Evolutionary conservation across 2,113 vertebrate genomes (phyloP), one percentile per base, ranked within the genome.

Genomic region (Columbina picui): DNA sequence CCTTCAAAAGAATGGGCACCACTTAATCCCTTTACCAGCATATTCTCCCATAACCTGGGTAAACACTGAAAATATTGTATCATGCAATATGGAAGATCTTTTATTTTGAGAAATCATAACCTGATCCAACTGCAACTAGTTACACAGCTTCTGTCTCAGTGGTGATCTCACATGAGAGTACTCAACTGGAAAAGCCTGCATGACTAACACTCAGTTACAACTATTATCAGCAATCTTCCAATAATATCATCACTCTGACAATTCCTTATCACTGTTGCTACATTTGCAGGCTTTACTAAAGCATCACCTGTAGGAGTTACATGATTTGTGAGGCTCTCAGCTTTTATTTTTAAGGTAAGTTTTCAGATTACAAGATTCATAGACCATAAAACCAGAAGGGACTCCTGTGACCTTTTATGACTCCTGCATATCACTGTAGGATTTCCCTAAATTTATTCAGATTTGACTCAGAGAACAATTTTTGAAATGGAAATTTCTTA

Each of bases 1-100:
- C 2, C 4, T 49, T 8, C 12, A 19, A 0, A 3, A 69, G 11
- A 63, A 45, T 1, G 10, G 27, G 27, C 0, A 0, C 21, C 29
- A 12, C 36, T 23, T 27, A 61, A 29, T 41, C 32, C 32, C 6
- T 86, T 69, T 21, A 15, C 12, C 30, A 78, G 29, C 2, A 32
- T 47, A 18, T 53, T 50, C 15, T 67, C 17, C 17, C 56, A 23
- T 20, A 47, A 67, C 4, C 18, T 5, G 2, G 30, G 16, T 52
- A 92, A 92, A 60, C 36, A 67, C 3, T 3, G 29, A 57, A 67
- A 60, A 10, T 17, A 15, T 14, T 55, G 4, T 22, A 27, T 15
- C 8, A 14, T 6, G 3, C 25, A 61, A 30, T 10, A 78, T 1
- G 12, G 36, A 49, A 82, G 8, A n/a, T 12, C 3, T 41, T 59